These are phyloP conservation scores for Phalacrocorax pelagicus DNA, from an alignment of 2,113 vertebrate species.

Conservation along the genomic window DNA sequence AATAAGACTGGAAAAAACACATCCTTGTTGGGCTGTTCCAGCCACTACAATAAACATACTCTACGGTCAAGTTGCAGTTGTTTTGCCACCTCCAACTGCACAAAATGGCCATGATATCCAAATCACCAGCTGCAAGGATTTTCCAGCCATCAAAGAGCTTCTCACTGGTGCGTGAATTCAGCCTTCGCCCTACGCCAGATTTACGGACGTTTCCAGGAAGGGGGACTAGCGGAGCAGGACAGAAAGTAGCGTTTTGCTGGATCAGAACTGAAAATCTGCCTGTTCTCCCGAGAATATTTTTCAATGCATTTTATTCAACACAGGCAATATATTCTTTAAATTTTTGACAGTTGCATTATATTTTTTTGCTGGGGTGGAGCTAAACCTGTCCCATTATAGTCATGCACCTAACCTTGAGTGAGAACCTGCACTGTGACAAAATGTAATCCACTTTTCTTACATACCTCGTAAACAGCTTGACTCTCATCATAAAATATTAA, in stretches of 20 bases:
- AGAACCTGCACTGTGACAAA: conserved; percentile 20
- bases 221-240: accelerated
- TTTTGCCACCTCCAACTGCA: not conserved
- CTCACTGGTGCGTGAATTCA: not conserved
- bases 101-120: accelerated
- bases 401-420: not conserved
- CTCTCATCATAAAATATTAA: conserved; percentile 56
- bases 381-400: not conserved
- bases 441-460: not conserved
- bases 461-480: conserved; percentile 33
- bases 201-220: accelerated
- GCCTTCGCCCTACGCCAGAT: not conserved
- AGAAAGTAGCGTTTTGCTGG: not conserved
- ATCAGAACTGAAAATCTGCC: not conserved
- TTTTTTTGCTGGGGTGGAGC: not conserved
- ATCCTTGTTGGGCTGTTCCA: accelerated
- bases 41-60: not conserved
- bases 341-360: not conserved
- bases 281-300: not conserved
- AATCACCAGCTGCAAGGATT: not conserved
- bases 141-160: not conserved
- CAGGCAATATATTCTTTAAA: not conserved
- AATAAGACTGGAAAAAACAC: not conserved
- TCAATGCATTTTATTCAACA: not conserved
- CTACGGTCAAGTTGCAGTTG: not conserved